Evolutionary conservation across 64 coral and sea anemone species (phyloP).

Genomic region (Pocillopora verrucosa): DNA sequence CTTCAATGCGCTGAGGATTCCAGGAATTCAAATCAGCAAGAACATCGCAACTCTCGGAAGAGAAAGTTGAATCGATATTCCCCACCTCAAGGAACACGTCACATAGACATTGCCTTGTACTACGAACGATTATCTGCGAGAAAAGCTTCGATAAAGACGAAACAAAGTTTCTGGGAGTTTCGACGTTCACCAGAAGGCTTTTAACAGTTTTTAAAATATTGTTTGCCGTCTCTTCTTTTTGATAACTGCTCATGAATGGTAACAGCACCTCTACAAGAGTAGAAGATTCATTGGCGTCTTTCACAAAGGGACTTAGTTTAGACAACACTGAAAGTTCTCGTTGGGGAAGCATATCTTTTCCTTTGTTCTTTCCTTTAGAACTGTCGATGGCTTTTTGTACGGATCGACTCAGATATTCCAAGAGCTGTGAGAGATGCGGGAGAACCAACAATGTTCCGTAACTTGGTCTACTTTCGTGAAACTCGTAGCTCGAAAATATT

Average conservation of each 20-base stretch:
- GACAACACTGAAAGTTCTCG: slow-evolving; percentile 93
- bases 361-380: slow-evolving; percentile 26
- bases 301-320: slow-evolving; percentile 85
- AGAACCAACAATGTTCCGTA: slow-evolving; percentile 76
- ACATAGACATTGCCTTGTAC: slow-evolving; percentile 73
- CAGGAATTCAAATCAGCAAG: slow-evolving; percentile 69
- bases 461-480: slow-evolving; percentile 1
- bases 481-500: slow-evolving; percentile 1
- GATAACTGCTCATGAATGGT: slow-evolving; percentile 58
- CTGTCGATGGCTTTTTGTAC: slow-evolving; percentile 67
- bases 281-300: slow-evolving; percentile 64
- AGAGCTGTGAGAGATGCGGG: slow-evolving; percentile 70
- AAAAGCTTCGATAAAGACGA: slow-evolving; percentile 70
- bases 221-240: slow-evolving; percentile 78
- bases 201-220: slow-evolving; percentile 69
- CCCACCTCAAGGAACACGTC: slow-evolving; percentile 69
- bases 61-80: slow-evolving; percentile 48
- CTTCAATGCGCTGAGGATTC: slow-evolving; percentile 70
- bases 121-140: slow-evolving; percentile 65
- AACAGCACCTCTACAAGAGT: slow-evolving; percentile 54
- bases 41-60: slow-evolving; percentile 29
- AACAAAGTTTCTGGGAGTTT: slow-evolving; percentile 42
- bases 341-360: slow-evolving; percentile 53
- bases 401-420: slow-evolving; percentile 63
- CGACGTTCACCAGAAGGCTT: slow-evolving; percentile 73